These are phyloP conservation scores for Hemicordylus capensis DNA, from an alignment of 2,113 vertebrate species.

Conservation along the genomic window DNA sequence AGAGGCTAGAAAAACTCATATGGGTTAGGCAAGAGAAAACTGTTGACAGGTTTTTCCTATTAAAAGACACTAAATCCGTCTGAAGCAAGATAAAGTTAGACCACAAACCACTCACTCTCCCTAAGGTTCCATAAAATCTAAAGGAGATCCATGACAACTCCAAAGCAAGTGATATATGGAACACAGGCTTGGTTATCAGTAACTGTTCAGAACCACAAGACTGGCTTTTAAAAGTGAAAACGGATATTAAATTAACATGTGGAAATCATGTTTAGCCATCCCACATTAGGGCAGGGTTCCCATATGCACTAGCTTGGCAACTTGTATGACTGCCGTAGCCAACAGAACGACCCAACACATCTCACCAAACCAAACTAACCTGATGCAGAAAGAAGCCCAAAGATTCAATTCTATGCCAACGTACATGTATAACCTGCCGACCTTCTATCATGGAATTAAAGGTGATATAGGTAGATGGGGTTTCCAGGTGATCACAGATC, in stretches of 20 bases:
- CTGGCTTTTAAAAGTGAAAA: not conserved
- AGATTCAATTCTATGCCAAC: too few relatives aligned
- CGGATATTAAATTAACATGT: not conserved
- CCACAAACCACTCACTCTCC: not conserved
- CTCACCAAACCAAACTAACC: not conserved
- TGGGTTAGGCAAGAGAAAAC: not conserved
- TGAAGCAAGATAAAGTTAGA: not conserved
- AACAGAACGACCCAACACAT: constrained; percentile 54
- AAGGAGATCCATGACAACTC: not conserved
- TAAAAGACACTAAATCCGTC: not conserved
- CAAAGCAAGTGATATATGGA: not conserved
- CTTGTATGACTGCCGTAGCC: constrained; percentile 7
- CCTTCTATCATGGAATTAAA: too few relatives aligned
- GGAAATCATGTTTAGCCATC: not conserved
- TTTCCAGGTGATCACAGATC: too few relatives aligned
- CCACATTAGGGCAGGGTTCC: not conserved
- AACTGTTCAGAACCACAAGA: not conserved
- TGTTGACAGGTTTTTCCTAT: not conserved
- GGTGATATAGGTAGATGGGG: too few relatives aligned
- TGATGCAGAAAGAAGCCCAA: not conserved
- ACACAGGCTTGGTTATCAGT: not conserved
- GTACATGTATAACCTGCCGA: too few relatives aligned
- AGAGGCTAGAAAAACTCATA: not conserved
- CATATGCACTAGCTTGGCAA: not conserved
- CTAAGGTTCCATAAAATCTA: not conserved